Evolutionary conservation across 53 echinoderm and acorn worm species (phyloP).

Genomic region (Holothuria leucospilota): DNA sequence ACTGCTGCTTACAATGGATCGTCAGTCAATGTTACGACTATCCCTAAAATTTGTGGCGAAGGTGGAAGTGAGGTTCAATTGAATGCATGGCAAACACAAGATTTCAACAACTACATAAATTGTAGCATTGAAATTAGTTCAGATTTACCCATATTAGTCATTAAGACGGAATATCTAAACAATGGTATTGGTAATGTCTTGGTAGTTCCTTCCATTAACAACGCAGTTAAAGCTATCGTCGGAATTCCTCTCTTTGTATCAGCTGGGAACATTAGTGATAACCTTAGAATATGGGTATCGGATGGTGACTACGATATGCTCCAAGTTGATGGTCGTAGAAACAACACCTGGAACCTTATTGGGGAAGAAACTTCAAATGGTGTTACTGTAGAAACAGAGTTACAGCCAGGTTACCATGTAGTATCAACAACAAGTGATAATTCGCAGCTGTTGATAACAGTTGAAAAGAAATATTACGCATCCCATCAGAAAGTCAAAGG

Average conservation of each 20-base stretch:
- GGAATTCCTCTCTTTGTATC: background rate
- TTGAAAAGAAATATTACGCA: constrained; percentile 5
- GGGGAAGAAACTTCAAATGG: background rate
- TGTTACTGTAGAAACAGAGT: constrained; percentile 5
- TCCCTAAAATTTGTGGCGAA: background rate
- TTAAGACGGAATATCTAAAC: background rate
- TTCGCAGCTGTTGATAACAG: background rate
- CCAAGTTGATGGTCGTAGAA: background rate
- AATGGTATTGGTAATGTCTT: background rate
- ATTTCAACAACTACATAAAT: background rate
- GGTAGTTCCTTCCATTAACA: background rate
- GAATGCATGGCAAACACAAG: background rate
- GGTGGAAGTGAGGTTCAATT: background rate
- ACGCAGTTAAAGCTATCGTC: too few species aligned
- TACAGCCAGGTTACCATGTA: constrained; percentile 1
- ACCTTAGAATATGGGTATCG: constrained; percentile 8
- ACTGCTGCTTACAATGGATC: constrained; percentile 11
- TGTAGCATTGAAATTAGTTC: background rate
- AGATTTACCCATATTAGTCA: background rate
- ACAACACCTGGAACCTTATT: background rate
- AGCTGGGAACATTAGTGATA: background rate
- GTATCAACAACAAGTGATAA: background rate
- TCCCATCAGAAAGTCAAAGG: background rate
- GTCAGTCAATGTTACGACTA: background rate
- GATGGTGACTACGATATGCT: background rate